Conservation (phyloP, 2,888 invertebrate genomes). For the Brenthis daphne region DNA sequence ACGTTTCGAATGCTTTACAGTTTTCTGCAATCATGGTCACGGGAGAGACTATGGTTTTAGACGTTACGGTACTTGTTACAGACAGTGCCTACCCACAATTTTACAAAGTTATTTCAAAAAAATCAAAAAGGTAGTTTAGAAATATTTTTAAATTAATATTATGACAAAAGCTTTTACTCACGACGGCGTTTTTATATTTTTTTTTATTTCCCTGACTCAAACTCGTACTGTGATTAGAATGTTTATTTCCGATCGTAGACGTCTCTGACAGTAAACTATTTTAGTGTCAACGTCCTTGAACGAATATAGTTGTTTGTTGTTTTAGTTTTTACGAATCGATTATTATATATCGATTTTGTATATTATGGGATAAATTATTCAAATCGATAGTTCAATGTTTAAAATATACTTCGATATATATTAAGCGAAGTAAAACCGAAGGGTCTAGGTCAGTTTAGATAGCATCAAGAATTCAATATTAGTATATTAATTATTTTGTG, state of each 20-base stretch:
- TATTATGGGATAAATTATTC: too few relatives aligned
- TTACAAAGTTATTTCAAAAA: too few relatives aligned
- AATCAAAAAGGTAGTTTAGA: neutral
- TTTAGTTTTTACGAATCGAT: conserved; percentile 1
- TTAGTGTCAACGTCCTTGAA: conserved; percentile 11
- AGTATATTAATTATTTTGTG: conserved; percentile 26
- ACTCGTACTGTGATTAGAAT: neutral
- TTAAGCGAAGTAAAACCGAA: too few relatives aligned
- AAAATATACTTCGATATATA: too few relatives aligned
- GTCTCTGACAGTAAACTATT: conserved; percentile 8
- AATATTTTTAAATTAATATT: neutral
- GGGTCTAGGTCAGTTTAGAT: too few relatives aligned
- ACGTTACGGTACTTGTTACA: too few relatives aligned
- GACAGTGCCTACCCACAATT: too few relatives aligned
- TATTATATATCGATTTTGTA: too few relatives aligned
- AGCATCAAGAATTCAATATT: conserved; percentile 1
- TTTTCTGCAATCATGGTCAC: too few relatives aligned
- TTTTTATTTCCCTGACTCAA: neutral
- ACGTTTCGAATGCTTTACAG: too few relatives aligned
- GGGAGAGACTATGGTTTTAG: too few relatives aligned
- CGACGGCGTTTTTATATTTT: conserved; percentile 21
- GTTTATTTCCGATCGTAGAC: neutral
- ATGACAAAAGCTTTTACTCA: conserved; percentile 33
- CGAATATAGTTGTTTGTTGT: conserved; percentile 11
- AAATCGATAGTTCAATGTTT: too few relatives aligned